Conservation (phyloP, 92 coral and sea anemone species). For the Epizoanthus rinbou region DNA sequence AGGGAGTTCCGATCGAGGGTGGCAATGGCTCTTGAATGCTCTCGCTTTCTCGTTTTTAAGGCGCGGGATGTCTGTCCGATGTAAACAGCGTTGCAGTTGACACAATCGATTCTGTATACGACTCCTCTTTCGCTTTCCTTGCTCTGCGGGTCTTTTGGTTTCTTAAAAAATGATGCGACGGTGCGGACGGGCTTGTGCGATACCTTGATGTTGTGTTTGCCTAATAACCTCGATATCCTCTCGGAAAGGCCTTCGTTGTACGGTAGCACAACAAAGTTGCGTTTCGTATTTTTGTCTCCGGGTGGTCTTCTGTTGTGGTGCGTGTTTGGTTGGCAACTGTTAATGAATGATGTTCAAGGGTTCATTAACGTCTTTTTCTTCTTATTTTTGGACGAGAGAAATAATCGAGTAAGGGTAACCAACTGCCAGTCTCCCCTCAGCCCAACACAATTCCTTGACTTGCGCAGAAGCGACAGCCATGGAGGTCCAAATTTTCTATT, state of each 20-base stretch:
- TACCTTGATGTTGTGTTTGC: too few species aligned
- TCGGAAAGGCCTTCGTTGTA: not conserved
- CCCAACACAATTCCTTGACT: not conserved
- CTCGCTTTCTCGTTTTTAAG: constrained; percentile 7
- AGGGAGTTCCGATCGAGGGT: too few species aligned
- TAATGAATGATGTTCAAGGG: not conserved
- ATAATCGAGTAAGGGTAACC: not conserved
- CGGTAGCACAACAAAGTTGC: not conserved
- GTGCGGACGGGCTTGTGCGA: too few species aligned
- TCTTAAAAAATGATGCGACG: too few species aligned
- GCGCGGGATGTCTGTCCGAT: constrained; percentile 21
- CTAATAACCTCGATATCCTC: too few species aligned
- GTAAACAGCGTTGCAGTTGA: not conserved
- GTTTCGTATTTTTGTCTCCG: not conserved
- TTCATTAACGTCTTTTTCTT: too few species aligned
- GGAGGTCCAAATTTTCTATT: not conserved
- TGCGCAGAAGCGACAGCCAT: not conserved
- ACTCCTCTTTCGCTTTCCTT: too few species aligned
- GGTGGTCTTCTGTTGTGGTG: not conserved
- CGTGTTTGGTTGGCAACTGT: not conserved
- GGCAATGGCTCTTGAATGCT: too few species aligned
- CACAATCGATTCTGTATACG: constrained; percentile 1
- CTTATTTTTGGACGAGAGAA: not conserved
- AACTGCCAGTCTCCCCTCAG: not conserved
- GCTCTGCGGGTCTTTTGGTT: too few species aligned